These are phyloP conservation scores for Molorchus minor DNA, from an alignment of 2,888 invertebrate species.

Conservation along the genomic window DNA sequence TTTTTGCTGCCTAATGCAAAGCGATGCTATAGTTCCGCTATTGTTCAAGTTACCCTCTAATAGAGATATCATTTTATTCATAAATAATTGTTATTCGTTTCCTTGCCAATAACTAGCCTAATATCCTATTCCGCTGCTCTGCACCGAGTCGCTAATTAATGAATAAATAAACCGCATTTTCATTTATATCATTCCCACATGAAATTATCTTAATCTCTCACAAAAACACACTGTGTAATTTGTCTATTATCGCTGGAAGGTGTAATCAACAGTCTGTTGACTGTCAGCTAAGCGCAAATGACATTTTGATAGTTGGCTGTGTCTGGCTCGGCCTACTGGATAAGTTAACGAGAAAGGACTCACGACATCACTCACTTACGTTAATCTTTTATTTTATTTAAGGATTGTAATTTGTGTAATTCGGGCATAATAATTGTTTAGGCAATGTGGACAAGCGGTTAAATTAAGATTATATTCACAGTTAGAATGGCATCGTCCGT, in stretches of 20 bases:
- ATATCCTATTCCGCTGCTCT: too few relatives aligned
- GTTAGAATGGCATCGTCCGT: too few relatives aligned
- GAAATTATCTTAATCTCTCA: conserved; percentile 4
- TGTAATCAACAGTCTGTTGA: conserved; percentile 15
- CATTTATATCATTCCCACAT: conserved; percentile 14
- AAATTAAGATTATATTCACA: conserved; percentile 11
- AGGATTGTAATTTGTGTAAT: conserved; percentile 17
- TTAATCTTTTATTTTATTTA: conserved; percentile 24
- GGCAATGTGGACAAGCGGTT: conserved; percentile 7
- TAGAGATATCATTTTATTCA: too few relatives aligned
- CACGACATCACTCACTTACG: conserved; percentile 49
- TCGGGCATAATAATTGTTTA: conserved; percentile 8
- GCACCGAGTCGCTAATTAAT: too few relatives aligned
- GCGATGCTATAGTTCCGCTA: too few relatives aligned
- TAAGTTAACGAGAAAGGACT: conserved; percentile 44
- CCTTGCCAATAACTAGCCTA: too few relatives aligned
- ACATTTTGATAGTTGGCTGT: conserved; percentile 50
- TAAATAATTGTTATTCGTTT: too few relatives aligned
- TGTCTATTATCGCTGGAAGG: conserved; percentile 22
- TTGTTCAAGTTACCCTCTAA: too few relatives aligned
- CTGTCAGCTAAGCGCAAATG: conserved; percentile 44
- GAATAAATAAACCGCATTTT: conserved; percentile 9
- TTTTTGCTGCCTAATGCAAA: too few relatives aligned
- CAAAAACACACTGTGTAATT: conserved; percentile 11
- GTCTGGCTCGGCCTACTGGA: conserved; percentile 38